phyloP scores from a whole-genome alignment of 2,113 vertebrate genomes.

The Micronycteris hirsuta region DNA sequence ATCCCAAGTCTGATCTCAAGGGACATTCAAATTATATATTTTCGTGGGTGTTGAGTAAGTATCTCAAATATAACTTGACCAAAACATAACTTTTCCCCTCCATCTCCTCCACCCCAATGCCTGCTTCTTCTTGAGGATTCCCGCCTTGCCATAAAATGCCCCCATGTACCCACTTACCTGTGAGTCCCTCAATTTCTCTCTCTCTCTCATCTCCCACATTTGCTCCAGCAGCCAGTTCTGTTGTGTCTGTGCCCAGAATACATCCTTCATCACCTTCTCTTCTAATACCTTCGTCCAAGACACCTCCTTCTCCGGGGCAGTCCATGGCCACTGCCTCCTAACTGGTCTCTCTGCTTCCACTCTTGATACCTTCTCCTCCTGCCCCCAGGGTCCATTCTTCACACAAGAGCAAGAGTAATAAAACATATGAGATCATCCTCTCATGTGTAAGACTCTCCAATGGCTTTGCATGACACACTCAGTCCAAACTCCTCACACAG shows the following conservation, averaged over 20 bases:
- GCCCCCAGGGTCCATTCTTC: background rate
- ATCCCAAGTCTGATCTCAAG: background rate
- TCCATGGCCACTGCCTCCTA: background rate
- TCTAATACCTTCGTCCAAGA: background rate
- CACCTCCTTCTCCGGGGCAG: background rate
- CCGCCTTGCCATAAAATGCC: background rate
- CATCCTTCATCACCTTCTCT: background rate
- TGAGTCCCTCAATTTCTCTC: background rate
- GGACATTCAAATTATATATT: background rate
- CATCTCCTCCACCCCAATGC: rapidly evolving
- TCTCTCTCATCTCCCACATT: background rate
- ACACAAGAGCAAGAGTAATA: background rate
- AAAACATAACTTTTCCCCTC: background rate
- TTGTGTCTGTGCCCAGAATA: background rate
- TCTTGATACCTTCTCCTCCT: background rate
- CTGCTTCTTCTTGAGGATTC: background rate
- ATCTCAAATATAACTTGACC: background rate
- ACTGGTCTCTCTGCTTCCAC: background rate
- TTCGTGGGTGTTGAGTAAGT: background rate
- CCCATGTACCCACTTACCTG: background rate
- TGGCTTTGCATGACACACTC: background rate
- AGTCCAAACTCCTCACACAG: background rate
- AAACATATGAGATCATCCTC: background rate
- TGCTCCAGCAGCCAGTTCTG: background rate
- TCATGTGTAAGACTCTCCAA: background rate